A percentile compares a stretch with the other conserved stretches of the same genome.
Evolutionary conservation across 2,113 vertebrate species (phyloP).

Genomic region (Oryzias celebensis): DNA sequence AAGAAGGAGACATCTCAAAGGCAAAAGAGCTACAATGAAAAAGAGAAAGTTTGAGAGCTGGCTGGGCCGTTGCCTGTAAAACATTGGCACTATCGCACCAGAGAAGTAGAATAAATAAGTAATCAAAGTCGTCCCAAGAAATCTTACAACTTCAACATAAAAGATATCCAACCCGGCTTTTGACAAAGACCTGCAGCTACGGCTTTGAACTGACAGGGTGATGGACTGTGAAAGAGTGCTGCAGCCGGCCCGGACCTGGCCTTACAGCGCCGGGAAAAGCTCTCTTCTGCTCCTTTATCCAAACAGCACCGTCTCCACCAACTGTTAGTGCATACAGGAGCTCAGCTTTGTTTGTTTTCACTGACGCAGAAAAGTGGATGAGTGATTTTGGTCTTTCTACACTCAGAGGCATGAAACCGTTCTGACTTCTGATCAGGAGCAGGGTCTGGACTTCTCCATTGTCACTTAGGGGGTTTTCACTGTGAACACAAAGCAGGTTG

Average conservation of each 20-base stretch:
- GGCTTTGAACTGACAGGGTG: constrained; percentile 90
- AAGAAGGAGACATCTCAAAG: constrained; percentile 58
- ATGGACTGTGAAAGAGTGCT: constrained; percentile 80
- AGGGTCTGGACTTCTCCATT: too few relatives aligned
- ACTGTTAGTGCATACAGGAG: too few relatives aligned
- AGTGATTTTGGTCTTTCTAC: too few relatives aligned
- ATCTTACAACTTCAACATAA: constrained; percentile 93
- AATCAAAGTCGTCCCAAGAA: constrained; percentile 92
- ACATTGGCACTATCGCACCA: constrained; percentile 86
- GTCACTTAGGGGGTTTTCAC: too few relatives aligned
- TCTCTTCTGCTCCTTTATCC: constrained; percentile 25
- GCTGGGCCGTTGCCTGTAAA: constrained; percentile 78
- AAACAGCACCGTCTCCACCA: constrained; percentile 4
- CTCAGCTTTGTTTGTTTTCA: too few relatives aligned
- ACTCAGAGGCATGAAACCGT: too few relatives aligned
- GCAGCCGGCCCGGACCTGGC: constrained; percentile 76
- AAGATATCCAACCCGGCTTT: constrained; percentile 90
- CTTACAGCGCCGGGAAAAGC: constrained; percentile 79
- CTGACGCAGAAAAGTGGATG: too few relatives aligned
- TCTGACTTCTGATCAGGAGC: too few relatives aligned
- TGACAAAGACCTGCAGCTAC: constrained; percentile 94
- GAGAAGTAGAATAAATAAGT: constrained; percentile 92
- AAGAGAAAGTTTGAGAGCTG: constrained; percentile 83
- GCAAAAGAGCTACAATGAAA: constrained; percentile 75
- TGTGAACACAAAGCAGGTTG: too few relatives aligned